Evolutionary conservation across 1,140 invertebrate genomes (phyloP), one percentile per base, ranked within the genome.

Genomic region (Choristoneura fumiferana): DNA sequence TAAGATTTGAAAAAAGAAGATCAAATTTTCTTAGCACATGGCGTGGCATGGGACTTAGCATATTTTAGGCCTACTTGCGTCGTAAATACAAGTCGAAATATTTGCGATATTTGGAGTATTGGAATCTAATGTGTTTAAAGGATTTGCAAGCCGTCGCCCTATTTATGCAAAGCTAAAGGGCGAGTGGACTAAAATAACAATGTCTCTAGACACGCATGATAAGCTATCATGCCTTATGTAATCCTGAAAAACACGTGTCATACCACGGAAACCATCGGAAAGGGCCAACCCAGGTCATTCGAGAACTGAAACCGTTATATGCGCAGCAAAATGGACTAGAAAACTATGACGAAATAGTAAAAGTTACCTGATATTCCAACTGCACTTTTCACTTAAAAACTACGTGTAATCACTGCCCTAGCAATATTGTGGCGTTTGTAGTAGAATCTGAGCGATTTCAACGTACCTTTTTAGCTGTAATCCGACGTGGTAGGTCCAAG

Each of bases 401-500:
- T 35, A 9, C 34, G 1, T 12, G 12, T 22, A 13, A 33, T 29
- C 18, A 49, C 10, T 49, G 12, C n/a, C 22, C 10, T 49, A 8
- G 29, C 12, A 22, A 1, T 6, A 6, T 13, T 12, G 29, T 22
- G 18, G 18, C 5, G 43, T 36, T 54, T 54, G 13, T 22, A 13
- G 9, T 13, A 5, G 37, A 54, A 38, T 38, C 39, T 22, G n/a
- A 33, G 13, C 9, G 15, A 34, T 57, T 61, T 29, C 38, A 59
- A 79, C 84, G 80, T 63, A 88, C 85, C 79, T 88, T 82, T 54
- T 78, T 60, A 77, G 69, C 75, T 67, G 67, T 76, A 78, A 83
- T 78, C 74, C 62, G 67, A 70, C 63, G 52, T 65, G 62, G 62
- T 71, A 71, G 65, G 65, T 74, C 71, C 76, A 73, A 79, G 82